Percentiles rank a stretch among this genome's conserved stretches.
Conservation (phyloP, 2,113 vertebrate species). For the Zeus faber region DNA sequence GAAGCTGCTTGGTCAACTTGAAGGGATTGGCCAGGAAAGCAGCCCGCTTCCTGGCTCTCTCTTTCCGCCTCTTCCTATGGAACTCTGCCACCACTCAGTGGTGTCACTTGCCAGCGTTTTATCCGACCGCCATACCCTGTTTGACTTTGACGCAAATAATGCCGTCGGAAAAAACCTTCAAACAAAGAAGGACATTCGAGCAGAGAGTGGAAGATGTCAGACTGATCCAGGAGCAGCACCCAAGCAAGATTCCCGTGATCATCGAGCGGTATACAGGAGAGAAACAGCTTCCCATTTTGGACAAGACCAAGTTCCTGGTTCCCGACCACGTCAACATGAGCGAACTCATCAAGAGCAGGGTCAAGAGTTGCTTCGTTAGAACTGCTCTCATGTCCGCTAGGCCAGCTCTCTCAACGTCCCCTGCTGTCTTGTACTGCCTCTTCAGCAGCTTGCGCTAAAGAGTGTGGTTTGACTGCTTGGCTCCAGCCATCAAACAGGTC, state of each 20-base stretch:
- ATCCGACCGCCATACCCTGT: conserved; percentile 15
- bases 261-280: conserved; percentile 98
- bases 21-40: too few relatives aligned
- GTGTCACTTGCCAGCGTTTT: background rate
- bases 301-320: conserved; percentile 97
- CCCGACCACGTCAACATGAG: conserved; percentile 99
- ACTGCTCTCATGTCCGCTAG: too few relatives aligned
- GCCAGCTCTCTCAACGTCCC: too few relatives aligned
- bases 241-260: conserved; percentile 97
- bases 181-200: conserved; percentile 93
- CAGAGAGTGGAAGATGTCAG: conserved; percentile 95
- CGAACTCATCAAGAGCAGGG: conserved; percentile 97
- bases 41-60: too few relatives aligned
- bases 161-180: conserved; percentile 95
- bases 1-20: too few relatives aligned
- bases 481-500: too few relatives aligned
- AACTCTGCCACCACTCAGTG: too few relatives aligned
- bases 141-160: conserved; percentile 70
- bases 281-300: conserved; percentile 95
- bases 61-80: too few relatives aligned
- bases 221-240: conserved; percentile 94
- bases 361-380: too few relatives aligned
- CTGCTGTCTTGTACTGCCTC: too few relatives aligned
- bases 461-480: too few relatives aligned
- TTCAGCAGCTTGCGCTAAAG: too few relatives aligned